A percentile compares a stretch with the other conserved stretches of the same genome.
These are phyloP conservation scores for Oscheius sp. DNA, from an alignment of 2,888 invertebrate genomes.

Conservation along the genomic window DNA sequence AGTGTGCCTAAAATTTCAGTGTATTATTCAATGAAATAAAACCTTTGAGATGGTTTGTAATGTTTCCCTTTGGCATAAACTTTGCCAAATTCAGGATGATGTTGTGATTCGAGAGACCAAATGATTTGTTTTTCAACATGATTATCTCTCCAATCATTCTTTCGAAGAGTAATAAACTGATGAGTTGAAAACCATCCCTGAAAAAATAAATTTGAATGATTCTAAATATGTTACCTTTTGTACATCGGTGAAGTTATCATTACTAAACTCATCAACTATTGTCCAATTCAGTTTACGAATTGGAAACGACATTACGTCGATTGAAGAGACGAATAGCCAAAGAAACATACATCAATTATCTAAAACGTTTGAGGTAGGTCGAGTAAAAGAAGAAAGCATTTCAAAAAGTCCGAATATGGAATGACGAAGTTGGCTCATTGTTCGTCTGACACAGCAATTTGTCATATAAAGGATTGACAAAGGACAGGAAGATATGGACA, in stretches of 20 bases:
- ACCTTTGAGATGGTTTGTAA: neutral
- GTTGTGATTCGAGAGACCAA: constrained; percentile 51
- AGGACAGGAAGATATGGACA: too few species aligned
- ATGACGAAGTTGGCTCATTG: neutral
- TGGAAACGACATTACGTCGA: constrained; percentile 2
- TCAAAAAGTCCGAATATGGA: neutral
- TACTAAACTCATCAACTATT: neutral
- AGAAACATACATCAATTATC: constrained; percentile 28
- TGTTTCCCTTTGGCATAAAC: constrained; percentile 17
- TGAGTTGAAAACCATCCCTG: too few species aligned
- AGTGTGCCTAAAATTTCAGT: neutral
- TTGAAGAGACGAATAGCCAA: constrained; percentile 14
- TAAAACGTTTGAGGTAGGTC: neutral
- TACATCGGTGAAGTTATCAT: neutral
- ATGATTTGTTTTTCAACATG: constrained; percentile 52
- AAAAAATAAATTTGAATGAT: too few species aligned
- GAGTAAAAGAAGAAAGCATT: neutral
- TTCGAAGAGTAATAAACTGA: constrained; percentile 41
- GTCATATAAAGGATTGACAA: constrained; percentile 13
- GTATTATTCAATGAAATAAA: neutral
- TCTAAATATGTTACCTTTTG: neutral
- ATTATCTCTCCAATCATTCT: constrained; percentile 57
- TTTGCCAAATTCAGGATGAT: constrained; percentile 53
- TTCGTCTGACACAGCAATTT: neutral
- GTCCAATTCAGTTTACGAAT: neutral